Evolutionary conservation across 2,113 vertebrate species (phyloP), one percentile per base, ranked within the genome.

Genomic region (Alaudala cheleensis): DNA sequence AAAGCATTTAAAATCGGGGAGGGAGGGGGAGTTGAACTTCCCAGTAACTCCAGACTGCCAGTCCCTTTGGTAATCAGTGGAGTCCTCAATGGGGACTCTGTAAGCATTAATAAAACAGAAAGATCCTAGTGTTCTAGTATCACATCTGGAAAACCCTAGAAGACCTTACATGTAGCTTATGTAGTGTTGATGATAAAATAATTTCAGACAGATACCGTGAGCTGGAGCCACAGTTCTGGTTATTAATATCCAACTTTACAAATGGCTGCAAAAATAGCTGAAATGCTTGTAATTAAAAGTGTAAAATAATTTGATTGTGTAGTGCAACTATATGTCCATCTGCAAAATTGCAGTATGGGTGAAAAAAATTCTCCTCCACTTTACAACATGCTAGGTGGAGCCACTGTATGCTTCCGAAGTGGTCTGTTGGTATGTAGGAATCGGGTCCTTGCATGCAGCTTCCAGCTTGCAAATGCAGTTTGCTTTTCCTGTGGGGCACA

Each of bases 51-150:
- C 72, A 85, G 92, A 91, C 64, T 96, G 31, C 31, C 33, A 42
- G 80, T 96, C 73, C 24, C 84, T 91, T 26, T 90, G 72, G 86
- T 96, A 93, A 79, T 83, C 62, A 89, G 15, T 44, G 50, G 47
- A 80, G 60, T 94, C 31, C 61, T 96, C 85, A 90, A 56, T 89
- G 49, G 70, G 84, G 70, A 66, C 76, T 80, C 69, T 66, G 70
- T 97, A 96, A 93, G 74, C 29, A 70, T 87, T 92, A 94, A 86
- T 91, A 58, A 93, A 74, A 23, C 6, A 39, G 42, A 74, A 88
- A 93, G 73, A 69, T 78, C 22, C 39, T 37, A 78, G 8, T 73
- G 47, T 84, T 95, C 81, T 83, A 85, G 51, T 57, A 69, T 57
- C 33, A 19, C 22, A 70, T 82, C 51, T 78, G 72, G 60, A 83